These are phyloP conservation scores for Ceratitis capitata DNA, from an alignment of 1,140 invertebrate genomes.

Conservation along the genomic window DNA sequence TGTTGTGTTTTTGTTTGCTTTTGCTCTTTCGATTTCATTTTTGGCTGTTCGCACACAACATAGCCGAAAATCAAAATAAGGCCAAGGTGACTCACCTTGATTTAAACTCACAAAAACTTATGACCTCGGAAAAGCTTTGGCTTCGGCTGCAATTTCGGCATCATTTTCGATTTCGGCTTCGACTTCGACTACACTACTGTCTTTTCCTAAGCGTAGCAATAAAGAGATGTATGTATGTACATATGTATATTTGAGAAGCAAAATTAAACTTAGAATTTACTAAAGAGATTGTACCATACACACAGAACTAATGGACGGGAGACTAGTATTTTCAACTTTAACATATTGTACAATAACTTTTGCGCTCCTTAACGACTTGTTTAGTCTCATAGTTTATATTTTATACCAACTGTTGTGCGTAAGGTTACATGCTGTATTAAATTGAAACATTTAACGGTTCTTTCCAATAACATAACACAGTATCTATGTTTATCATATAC, in stretches of 20 bases:
- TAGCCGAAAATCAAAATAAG: constrained; percentile 59
- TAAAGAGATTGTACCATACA: too few relatives aligned
- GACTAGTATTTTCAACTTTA: too few relatives aligned
- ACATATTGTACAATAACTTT: too few relatives aligned
- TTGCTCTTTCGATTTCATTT: constrained; percentile 36
- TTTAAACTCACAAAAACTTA: constrained; percentile 61
- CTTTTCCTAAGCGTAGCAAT: not conserved
- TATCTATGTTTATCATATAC: too few relatives aligned
- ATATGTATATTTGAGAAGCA: not conserved
- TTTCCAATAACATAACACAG: too few relatives aligned
- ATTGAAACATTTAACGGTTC: too few relatives aligned
- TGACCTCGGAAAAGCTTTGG: constrained; percentile 45
- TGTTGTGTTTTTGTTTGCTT: constrained; percentile 17
- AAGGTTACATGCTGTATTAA: too few relatives aligned
- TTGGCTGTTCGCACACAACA: constrained; percentile 29
- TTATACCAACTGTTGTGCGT: too few relatives aligned
- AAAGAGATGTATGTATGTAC: not conserved
- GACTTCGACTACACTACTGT: not conserved
- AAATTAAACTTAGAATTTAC: not conserved
- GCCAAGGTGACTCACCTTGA: constrained; percentile 65
- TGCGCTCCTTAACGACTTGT: too few relatives aligned
- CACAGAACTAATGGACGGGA: too few relatives aligned
- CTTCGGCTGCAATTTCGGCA: not conserved
- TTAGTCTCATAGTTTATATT: too few relatives aligned
- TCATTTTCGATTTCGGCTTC: constrained; percentile 27